Base-by-base conservation (phyloP, 2,888 invertebrate species). In the Hypolimnas misippus region DNA sequence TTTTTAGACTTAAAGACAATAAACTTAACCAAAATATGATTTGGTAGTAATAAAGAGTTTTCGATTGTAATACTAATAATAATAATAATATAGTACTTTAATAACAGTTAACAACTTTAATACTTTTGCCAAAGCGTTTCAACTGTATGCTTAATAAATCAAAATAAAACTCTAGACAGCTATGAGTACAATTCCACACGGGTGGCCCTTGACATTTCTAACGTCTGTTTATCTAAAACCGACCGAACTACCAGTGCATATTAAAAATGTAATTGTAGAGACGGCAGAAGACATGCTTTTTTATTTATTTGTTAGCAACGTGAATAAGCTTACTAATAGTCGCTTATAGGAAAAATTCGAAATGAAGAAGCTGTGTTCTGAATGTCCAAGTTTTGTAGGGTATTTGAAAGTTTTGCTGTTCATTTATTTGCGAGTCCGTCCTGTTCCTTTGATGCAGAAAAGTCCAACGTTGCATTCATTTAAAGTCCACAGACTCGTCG, bases 351-450 rank as follows among this genome's bases (percentile, higher is more conserved):
- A 10, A 44, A 60, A 50, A 42, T 57, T 54, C 31, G 51, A 55
- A 65, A 63, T 56, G 53, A n/a, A n/a, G n/a, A n/a, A 67, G 64
- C 58, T 50, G 57, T 62, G 56, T 67, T 57, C 46, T 25, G 33
- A 31, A 33, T 50, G 21, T 33, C 21, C 35, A 33, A 53, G 51
- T 60, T 66, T 59, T 44, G 60, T 38, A 50, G 57, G 16, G 58
- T 61, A 56, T 63, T 63, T 51, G 53, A 65, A 68, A 66, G 54
- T 59, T 59, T 44, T 46, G 57, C 52, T 42, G 51, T 49, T 70
- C 70, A 71, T 70, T 70, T 79, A 75, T 77, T 77, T 77, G 75
- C 73, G 70, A 78, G 70, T 74, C 73, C 72, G 75, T 78, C 77
- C 72, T 75, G 72, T 71, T 75, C 76, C 31, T 83, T 79, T 82